Percentiles rank a stretch among this genome's conserved stretches.
phyloP scores from a whole-genome alignment of 2,888 invertebrate genomes.

The Cryptophagus acutangulus region DNA sequence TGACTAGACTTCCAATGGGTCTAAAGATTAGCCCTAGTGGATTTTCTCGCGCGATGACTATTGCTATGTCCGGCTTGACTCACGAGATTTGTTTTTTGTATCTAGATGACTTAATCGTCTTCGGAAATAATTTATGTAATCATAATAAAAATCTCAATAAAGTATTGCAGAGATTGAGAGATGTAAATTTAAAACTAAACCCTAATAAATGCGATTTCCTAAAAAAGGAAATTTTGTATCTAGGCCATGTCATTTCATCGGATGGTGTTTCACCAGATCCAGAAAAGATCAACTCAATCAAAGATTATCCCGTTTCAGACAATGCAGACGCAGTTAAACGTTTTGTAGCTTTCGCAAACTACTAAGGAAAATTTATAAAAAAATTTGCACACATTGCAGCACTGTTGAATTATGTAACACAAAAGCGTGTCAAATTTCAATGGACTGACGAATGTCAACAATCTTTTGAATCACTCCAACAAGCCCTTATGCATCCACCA shows the following conservation, averaged over 20 bases:
- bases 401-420: constrained; percentile 10
- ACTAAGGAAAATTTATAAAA: constrained; percentile 22
- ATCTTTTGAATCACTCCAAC: too few species aligned
- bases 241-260: too few species aligned
- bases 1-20: constrained; percentile 28
- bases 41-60: constrained; percentile 28
- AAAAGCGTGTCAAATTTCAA: too few species aligned
- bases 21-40: constrained; percentile 27
- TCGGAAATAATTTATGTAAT: constrained; percentile 22
- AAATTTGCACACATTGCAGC: constrained; percentile 13
- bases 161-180: constrained; percentile 11
- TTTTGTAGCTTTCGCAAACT: too few species aligned
- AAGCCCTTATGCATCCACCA: too few species aligned
- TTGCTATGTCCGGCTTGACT: constrained; percentile 26
- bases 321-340: too few species aligned
- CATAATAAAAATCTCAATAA: constrained; percentile 20
- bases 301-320: too few species aligned
- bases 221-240: too few species aligned
- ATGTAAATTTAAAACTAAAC: constrained; percentile 14
- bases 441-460: too few species aligned
- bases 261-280: too few species aligned
- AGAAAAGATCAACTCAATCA: too few species aligned
- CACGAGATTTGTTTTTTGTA: constrained; percentile 13
- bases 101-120: constrained; percentile 10
- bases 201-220: too few species aligned